Conservation (phyloP, 2,888 invertebrate genomes). For the Sesia bembeciformis region DNA sequence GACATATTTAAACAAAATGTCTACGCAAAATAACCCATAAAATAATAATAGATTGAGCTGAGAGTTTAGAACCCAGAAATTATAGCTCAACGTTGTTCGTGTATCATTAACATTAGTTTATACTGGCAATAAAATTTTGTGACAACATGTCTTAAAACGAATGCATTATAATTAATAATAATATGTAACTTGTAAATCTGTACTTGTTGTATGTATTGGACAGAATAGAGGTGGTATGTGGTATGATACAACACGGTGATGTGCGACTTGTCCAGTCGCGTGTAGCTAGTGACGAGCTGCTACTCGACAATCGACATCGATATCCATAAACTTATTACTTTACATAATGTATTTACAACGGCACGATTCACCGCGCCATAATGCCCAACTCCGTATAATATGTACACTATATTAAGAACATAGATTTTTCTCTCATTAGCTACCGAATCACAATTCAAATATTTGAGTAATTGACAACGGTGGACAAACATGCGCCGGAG, state of each 20-base stretch:
- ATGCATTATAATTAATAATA: conserved; percentile 29
- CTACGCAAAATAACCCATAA: conserved; percentile 47
- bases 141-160: conserved; percentile 51
- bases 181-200: conserved; percentile 60
- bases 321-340: conserved; percentile 65
- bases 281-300: conserved; percentile 20
- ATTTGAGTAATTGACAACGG: conserved; percentile 73
- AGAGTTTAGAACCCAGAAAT: conserved; percentile 56
- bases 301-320: conserved; percentile 39
- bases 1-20: conserved; percentile 62
- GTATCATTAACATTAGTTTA: conserved; percentile 36
- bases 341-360: conserved; percentile 70
- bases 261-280: conserved; percentile 6
- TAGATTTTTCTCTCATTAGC: conserved; percentile 73
- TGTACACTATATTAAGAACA: conserved; percentile 69
- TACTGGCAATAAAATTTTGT: conserved; percentile 67
- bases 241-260: conserved; percentile 42
- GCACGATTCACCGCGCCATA: conserved; percentile 56
- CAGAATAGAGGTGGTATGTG: conserved; percentile 59
- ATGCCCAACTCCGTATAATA: conserved; percentile 72
- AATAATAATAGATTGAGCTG: conserved; percentile 50
- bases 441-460: conserved; percentile 74
- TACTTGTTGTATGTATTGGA: conserved; percentile 62
- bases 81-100: conserved; percentile 53
- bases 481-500: conserved; percentile 70